These are phyloP conservation scores for Anastatus disparis DNA, from an alignment of 1,140 invertebrate genomes.

Conservation along the genomic window DNA sequence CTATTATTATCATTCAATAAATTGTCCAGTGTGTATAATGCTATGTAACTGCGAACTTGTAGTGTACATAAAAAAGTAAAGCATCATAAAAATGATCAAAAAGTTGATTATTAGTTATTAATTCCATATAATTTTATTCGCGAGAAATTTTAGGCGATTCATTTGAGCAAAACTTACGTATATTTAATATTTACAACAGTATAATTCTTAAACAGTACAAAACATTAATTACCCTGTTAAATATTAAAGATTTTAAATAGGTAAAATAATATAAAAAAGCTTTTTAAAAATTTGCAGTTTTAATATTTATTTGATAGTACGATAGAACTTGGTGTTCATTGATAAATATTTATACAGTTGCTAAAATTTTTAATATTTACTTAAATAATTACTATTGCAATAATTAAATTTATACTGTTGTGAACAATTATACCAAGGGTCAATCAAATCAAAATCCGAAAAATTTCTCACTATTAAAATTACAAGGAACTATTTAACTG, in stretches of 20 bases:
- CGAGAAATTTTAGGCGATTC: background rate
- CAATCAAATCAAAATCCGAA: background rate
- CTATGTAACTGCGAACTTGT: conserved; percentile 50
- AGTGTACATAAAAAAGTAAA: conserved; percentile 52
- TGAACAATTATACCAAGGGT: background rate
- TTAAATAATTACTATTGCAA: background rate
- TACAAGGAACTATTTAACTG: conserved; percentile 1
- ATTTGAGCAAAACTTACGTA: background rate
- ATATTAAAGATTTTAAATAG: background rate
- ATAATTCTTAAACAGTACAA: background rate
- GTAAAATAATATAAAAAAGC: conserved; percentile 1
- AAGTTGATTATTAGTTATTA: conserved; percentile 37
- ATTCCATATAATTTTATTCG: conserved; percentile 27
- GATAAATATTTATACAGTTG: conserved; percentile 5
- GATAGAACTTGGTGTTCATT: background rate
- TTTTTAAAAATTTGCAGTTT: background rate
- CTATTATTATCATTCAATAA: conserved; percentile 51
- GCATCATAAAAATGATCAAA: conserved; percentile 54
- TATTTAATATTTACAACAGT: background rate
- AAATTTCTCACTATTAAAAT: conserved; percentile 18
- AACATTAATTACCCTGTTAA: background rate
- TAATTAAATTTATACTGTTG: background rate
- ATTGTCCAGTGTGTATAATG: conserved; percentile 52
- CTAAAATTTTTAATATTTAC: background rate
- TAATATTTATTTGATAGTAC: background rate